Conservation (phyloP, 2,888 invertebrate species). For the Eulithis prunata region DNA sequence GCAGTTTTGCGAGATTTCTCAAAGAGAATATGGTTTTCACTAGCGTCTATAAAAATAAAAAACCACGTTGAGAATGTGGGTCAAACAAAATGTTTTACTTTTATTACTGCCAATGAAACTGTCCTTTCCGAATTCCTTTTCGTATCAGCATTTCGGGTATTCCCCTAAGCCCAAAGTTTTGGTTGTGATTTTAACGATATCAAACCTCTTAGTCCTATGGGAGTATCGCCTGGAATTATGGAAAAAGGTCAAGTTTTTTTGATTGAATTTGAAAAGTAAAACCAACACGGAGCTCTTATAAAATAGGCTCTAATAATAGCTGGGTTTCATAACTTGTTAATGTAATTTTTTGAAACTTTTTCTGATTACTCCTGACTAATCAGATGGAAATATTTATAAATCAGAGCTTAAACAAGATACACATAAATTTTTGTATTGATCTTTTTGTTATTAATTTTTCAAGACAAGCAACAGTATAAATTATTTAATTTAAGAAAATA, state of each 20-base stretch:
- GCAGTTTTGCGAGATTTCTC: not conserved
- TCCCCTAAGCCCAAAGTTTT: conserved; percentile 51
- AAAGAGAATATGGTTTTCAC: conserved; percentile 13
- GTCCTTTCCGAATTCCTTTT: conserved; percentile 30
- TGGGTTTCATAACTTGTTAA: too few relatives aligned
- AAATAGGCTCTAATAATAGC: too few relatives aligned
- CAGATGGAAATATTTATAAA: too few relatives aligned
- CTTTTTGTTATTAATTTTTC: too few relatives aligned
- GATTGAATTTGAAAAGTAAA: conserved; percentile 35
- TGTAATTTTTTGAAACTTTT: too few relatives aligned
- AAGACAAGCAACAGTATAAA: not conserved
- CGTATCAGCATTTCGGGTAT: conserved; percentile 36
- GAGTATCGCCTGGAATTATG: conserved; percentile 57
- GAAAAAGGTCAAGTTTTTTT: conserved; percentile 53
- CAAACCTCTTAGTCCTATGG: conserved; percentile 56
- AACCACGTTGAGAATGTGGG: conserved; percentile 20
- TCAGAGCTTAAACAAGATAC: too few relatives aligned
- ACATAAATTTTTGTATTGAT: too few relatives aligned
- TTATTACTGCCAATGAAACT: conserved; percentile 31
- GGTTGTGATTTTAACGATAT: conserved; percentile 57
- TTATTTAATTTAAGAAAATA: not conserved
- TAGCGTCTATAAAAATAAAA: conserved; percentile 13
- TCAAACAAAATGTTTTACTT: conserved; percentile 27
- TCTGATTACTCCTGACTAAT: too few relatives aligned
- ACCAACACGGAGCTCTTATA: not conserved